phyloP scores from a whole-genome alignment of 1,140 invertebrate genomes.

The Zaprionus davidi region DNA sequence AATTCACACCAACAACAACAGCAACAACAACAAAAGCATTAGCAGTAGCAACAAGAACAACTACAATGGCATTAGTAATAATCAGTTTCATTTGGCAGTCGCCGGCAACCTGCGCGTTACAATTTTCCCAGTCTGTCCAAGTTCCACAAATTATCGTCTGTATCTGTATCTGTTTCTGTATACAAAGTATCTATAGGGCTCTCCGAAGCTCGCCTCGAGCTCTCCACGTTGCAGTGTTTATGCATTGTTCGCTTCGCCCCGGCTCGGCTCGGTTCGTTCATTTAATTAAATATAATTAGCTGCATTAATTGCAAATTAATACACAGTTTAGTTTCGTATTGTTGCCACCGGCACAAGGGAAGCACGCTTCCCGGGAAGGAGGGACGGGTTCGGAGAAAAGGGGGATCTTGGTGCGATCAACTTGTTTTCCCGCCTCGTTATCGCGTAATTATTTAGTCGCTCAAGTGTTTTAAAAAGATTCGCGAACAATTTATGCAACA shows the following conservation, averaged over 20 bases:
- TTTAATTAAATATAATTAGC: conserved; percentile 83
- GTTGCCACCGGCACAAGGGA: conserved; percentile 30
- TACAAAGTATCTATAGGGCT: conserved; percentile 50
- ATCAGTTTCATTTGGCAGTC: conserved; percentile 77
- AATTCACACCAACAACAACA: conserved; percentile 67
- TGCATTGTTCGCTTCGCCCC: conserved; percentile 63
- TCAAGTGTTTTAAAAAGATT: conserved; percentile 39
- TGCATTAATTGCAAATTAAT: conserved; percentile 83
- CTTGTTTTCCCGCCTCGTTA: conserved; percentile 66
- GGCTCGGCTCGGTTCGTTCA: conserved; percentile 59
- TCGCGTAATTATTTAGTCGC: conserved; percentile 64
- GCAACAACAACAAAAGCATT: conserved; percentile 22
- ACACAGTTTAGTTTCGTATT: conserved; percentile 73
- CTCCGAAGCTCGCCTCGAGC: conserved; percentile 12
- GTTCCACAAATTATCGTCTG: conserved; percentile 49
- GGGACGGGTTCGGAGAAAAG: not conserved
- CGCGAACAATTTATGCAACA: conserved; percentile 47
- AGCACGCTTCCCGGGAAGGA: not conserved
- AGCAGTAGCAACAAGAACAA: conserved; percentile 9
- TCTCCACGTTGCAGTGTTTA: conserved; percentile 9
- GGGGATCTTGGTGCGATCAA: conserved; percentile 19
- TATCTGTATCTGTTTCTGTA: conserved; percentile 20
- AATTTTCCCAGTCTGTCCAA: conserved; percentile 68
- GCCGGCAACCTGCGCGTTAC: conserved; percentile 71
- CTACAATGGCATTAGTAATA: conserved; percentile 73